These are phyloP conservation scores for Calosoma granatense DNA, from an alignment of 1,140 invertebrate genomes.

Conservation along the genomic window DNA sequence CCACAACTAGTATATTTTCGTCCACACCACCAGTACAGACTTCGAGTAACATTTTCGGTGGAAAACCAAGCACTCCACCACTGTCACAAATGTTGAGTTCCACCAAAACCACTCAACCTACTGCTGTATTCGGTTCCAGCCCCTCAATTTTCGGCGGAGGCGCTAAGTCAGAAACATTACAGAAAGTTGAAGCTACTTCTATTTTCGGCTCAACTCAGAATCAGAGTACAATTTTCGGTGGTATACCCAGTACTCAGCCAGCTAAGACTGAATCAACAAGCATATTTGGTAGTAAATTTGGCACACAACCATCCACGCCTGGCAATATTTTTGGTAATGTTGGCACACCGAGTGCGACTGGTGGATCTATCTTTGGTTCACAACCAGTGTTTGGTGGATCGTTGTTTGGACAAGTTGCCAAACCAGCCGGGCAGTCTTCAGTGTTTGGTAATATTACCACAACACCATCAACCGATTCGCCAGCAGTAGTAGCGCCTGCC, in stretches of 20 bases:
- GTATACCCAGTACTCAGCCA: neutral
- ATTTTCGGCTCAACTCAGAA: neutral
- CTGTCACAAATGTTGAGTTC: neutral
- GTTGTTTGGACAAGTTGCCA: too few relatives aligned
- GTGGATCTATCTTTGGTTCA: neutral
- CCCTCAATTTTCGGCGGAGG: slow-evolving; percentile 14
- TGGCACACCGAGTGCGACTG: neutral
- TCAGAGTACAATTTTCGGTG: neutral
- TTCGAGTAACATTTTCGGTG: neutral
- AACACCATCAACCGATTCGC: neutral
- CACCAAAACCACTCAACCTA: neutral
- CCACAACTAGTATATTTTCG: neutral
- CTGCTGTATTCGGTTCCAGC: neutral
- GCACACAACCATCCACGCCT: neutral
- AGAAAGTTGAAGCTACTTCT: neutral
- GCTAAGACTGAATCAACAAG: neutral
- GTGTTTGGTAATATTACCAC: neutral
- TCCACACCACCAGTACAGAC: neutral
- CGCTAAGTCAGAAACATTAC: neutral
- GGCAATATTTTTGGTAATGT: neutral
- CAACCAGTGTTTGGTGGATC: neutral
- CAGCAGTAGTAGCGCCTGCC: neutral
- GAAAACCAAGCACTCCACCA: neutral
- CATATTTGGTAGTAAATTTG: too few relatives aligned
- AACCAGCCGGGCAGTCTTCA: neutral